Evolutionary conservation across 1,140 invertebrate genomes (phyloP).

Genomic region (Drosophila carrolli): DNA sequence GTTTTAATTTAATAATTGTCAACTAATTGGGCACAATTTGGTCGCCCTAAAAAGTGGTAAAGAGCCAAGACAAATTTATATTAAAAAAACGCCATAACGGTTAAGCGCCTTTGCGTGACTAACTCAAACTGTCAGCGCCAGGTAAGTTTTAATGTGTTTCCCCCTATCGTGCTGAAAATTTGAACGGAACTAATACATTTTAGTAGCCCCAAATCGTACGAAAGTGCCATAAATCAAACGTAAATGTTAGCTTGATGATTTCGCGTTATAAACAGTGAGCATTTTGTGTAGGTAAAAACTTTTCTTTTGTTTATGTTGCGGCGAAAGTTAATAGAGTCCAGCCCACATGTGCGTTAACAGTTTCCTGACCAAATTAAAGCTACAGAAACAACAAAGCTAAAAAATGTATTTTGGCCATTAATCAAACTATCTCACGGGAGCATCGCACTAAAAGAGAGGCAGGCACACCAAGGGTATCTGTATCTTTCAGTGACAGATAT

Average conservation of each 20-base stretch:
- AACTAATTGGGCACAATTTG: neutral
- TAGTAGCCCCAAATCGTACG: constrained; percentile 32
- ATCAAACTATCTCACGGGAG: constrained; percentile 82
- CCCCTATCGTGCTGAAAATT: constrained; percentile 26
- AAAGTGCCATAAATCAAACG: constrained; percentile 75
- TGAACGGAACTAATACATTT: constrained; percentile 82
- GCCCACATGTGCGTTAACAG: constrained; percentile 61
- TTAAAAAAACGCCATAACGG: constrained; percentile 60
- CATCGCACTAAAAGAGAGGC: constrained; percentile 60
- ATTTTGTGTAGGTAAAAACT: constrained; percentile 43
- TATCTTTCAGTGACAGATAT: constrained; percentile 73
- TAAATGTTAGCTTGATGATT: constrained; percentile 76
- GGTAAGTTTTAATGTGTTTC: constrained; percentile 7
- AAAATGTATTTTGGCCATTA: constrained; percentile 70
- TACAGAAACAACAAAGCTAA: constrained; percentile 52
- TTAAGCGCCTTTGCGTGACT: constrained; percentile 76
- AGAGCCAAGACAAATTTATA: constrained; percentile 46
- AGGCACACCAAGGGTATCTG: constrained; percentile 38
- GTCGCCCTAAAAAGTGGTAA: constrained; percentile 26
- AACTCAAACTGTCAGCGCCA: constrained; percentile 73
- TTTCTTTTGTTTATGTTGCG: constrained; percentile 64
- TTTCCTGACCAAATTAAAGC: constrained; percentile 49
- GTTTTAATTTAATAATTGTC: neutral
- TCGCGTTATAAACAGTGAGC: constrained; percentile 76
- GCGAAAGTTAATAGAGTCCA: constrained; percentile 71